These are phyloP conservation scores for Platyrinchus mystaceus DNA, from an alignment of 2,797 vertebrate genomes.

Conservation along the genomic window DNA sequence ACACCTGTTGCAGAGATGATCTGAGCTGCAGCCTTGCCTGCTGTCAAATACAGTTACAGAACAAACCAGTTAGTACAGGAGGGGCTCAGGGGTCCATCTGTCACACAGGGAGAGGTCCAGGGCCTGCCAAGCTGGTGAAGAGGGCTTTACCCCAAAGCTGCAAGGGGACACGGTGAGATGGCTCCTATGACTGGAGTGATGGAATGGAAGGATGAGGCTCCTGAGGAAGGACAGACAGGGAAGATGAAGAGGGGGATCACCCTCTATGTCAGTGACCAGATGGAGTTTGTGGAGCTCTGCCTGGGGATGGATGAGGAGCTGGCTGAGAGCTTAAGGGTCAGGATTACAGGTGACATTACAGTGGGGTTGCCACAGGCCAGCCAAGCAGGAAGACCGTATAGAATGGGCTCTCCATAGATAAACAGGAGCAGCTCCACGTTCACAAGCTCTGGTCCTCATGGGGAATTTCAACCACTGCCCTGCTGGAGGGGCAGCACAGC, in stretches of 20 bases:
- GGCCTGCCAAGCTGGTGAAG: neutral
- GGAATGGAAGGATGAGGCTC: neutral
- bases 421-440: neutral
- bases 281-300: neutral
- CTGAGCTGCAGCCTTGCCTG: slow-evolving; percentile 85
- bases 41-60: slow-evolving; percentile 46
- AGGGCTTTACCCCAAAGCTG: neutral
- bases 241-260: neutral
- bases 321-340: neutral
- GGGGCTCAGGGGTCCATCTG: neutral
- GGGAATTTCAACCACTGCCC: neutral
- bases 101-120: neutral
- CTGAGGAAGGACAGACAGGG: neutral
- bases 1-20: slow-evolving; percentile 93
- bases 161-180: neutral
- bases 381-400: neutral
- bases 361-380: neutral
- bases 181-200: neutral
- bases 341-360: neutral
- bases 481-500: neutral
- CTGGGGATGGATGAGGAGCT: neutral
- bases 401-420: neutral
- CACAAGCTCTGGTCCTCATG: neutral
- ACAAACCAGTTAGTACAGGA: neutral
- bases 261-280: neutral